Evolutionary conservation across 2,888 invertebrate genomes (phyloP), one percentile per base, ranked within the genome.

Genomic region (Sphinx pinastri): DNA sequence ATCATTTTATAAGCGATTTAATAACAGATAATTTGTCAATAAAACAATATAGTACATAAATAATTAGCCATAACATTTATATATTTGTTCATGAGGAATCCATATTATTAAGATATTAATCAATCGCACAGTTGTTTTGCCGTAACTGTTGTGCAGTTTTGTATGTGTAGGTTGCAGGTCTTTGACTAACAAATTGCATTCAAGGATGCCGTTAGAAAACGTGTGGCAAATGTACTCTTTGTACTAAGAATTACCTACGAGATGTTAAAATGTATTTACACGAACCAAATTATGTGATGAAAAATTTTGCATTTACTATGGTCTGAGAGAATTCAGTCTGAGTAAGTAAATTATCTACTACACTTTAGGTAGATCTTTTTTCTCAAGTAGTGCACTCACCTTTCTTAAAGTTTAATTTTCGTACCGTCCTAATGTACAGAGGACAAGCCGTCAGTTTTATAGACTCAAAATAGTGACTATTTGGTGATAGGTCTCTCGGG

Each of bases 181-280:
- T 19, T 49, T 49, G 63, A 63, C 63, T 49, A 63, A 63, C 49
- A 49, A 63, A 63, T 47, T 63, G 63, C 63, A 63, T 63, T 25
- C 49, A 63, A 63, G 63, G 63, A 63, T 47, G 13, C 63, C 63
- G 63, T 63, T 63, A 63, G 47, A 63, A 47, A 47, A 63, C 63
- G 49, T 49, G 63, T 6, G 47, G 16, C 49, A 19, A 49, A 63
- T 63, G 49, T 47, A 11, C 60, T 60, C 16, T 57, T 19, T 19
- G 57, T 57, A 25, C 63, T 49, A 25, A 49, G 47, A 16, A 49
- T 7, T 19, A 60, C 4, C 1, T 16, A 25, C 49, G 19, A 63
- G 38, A 8, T 60, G 5, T 38, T 60, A 12, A n/a, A 54, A 54
- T 16, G 54, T 7, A 54, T 54, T 54, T 54, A n/a, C 25, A 25